Conservation (phyloP, 2,797 vertebrate species). For the Coendou prehensilis region DNA sequence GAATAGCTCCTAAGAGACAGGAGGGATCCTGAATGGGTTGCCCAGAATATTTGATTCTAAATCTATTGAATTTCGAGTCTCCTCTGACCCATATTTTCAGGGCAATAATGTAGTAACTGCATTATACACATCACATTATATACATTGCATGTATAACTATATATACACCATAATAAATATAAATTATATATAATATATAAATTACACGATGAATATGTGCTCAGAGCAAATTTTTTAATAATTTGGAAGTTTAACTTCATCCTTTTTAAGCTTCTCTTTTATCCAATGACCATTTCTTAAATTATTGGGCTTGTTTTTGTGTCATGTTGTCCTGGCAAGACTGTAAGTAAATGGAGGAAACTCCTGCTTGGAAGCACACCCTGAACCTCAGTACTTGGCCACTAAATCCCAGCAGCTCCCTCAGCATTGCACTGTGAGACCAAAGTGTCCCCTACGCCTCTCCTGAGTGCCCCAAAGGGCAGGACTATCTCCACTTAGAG, state of each 20-base stretch:
- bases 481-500: background rate
- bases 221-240: background rate
- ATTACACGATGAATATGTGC: background rate
- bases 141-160: background rate
- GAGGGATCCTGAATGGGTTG: too few species aligned
- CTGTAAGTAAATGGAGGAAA: background rate
- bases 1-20: too few species aligned
- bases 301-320: background rate
- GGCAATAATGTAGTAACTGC: background rate
- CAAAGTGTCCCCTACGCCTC: background rate
- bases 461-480: background rate
- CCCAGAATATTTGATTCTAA: background rate
- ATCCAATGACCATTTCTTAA: background rate
- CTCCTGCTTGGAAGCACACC: background rate
- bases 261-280: conserved; percentile 3
- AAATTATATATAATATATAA: background rate
- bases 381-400: too few species aligned
- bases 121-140: background rate
- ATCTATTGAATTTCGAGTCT: background rate
- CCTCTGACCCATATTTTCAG: conserved; percentile 24
- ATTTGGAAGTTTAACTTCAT: conserved; percentile 26
- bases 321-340: background rate
- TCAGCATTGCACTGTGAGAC: background rate
- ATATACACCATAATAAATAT: background rate
- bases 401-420: background rate